A percentile compares a stretch with the other conserved stretches of the same genome.
phyloP scores from a whole-genome alignment of 2,113 vertebrate genomes.

The Macrotis lagotis region DNA sequence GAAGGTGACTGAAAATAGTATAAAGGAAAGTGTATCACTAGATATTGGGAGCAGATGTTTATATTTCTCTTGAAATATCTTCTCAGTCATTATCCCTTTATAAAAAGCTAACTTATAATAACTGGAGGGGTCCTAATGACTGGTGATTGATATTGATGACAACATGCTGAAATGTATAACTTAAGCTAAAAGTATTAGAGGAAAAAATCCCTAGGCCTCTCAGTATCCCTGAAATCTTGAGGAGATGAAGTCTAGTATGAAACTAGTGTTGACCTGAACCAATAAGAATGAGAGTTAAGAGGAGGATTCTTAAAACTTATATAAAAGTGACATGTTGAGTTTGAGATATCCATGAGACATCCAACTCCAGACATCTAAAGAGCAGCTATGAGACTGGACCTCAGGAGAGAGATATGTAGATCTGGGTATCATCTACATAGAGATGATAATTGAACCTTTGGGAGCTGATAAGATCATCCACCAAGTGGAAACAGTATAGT shows the following conservation, averaged over 20 bases:
- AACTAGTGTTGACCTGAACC: not conserved
- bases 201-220: not conserved
- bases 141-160: no score
- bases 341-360: not conserved
- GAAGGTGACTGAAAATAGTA: no score
- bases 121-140: no score
- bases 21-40: no score
- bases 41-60: no score
- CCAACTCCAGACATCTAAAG: not conserved
- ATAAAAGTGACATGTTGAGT: not conserved
- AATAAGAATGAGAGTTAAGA: not conserved
- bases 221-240: not conserved
- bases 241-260: not conserved
- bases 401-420: not conserved
- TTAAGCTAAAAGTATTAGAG: not conserved
- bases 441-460: not conserved
- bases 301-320: not conserved
- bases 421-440: no score
- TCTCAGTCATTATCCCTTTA: no score
- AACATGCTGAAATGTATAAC: not conserved
- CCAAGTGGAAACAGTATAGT: not conserved
- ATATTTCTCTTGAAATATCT: no score
- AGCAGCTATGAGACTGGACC: not conserved
- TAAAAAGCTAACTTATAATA: no score
- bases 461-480: not conserved